Percentiles rank a stretch among this genome's conserved stretches.
Evolutionary conservation across 2,113 vertebrate species (phyloP).

Genomic region (Toxotes chatareus): DNA sequence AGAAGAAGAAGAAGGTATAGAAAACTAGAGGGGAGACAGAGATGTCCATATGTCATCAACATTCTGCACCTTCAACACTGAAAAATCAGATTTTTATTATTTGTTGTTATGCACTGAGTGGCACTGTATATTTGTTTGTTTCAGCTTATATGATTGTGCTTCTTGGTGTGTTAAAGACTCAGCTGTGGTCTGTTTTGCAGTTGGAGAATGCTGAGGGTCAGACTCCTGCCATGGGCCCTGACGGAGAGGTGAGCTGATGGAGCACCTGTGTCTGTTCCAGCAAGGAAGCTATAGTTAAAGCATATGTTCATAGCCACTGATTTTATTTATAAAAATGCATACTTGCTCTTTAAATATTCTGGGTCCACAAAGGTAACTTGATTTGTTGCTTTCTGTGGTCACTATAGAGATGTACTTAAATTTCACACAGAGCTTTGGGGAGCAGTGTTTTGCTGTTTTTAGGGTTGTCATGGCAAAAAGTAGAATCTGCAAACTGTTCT

Average conservation of each 20-base stretch:
- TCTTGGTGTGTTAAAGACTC: background rate
- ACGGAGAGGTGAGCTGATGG: slow-evolving; percentile 90
- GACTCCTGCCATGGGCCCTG: slow-evolving; percentile 88
- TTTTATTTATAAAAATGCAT: background rate
- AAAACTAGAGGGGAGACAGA: background rate
- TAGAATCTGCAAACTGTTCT: background rate
- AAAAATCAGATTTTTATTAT: background rate
- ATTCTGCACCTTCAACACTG: background rate
- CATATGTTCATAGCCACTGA: background rate
- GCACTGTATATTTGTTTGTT: background rate
- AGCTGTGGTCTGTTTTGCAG: slow-evolving; percentile 76
- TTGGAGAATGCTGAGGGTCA: slow-evolving; percentile 90
- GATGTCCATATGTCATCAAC: background rate
- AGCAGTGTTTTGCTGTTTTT: background rate
- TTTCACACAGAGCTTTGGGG: slow-evolving; percentile 14
- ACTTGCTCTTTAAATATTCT: background rate
- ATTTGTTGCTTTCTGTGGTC: background rate
- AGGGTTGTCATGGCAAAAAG: slow-evolving; percentile 1
- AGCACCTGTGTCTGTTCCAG: background rate
- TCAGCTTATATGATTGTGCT: background rate
- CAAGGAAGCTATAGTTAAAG: background rate
- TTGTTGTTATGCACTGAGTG: background rate
- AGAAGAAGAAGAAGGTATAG: slow-evolving; percentile 91
- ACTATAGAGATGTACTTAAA: background rate
- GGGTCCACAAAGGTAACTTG: too few relatives aligned